phyloP scores from a whole-genome alignment of 2,888 invertebrate species.

The Catonia carolina region DNA sequence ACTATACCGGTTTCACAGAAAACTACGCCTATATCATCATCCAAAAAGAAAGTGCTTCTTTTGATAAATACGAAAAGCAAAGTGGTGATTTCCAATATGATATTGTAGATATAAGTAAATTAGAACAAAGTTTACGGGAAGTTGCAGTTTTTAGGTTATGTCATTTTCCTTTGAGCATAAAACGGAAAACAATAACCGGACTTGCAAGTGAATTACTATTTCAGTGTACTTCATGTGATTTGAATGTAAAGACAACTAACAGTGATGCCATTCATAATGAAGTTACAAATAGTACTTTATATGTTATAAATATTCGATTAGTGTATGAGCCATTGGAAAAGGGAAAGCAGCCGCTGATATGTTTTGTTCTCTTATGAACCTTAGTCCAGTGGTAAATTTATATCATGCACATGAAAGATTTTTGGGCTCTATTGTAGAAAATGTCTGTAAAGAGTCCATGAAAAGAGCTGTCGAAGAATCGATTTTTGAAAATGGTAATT shows the following conservation, averaged over 20 bases:
- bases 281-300: neutral
- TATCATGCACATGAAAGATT: neutral
- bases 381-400: neutral
- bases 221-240: slow-evolving; percentile 1
- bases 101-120: slow-evolving; percentile 4
- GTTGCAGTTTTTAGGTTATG: slow-evolving; percentile 5
- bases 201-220: slow-evolving; percentile 5
- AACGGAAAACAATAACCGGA: slow-evolving; percentile 5
- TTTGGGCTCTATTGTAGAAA: neutral
- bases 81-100: slow-evolving; percentile 7
- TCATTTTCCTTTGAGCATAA: slow-evolving; percentile 3
- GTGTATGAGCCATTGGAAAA: slow-evolving; percentile 4
- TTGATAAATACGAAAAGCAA: neutral
- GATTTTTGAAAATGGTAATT: neutral
- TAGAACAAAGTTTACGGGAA: slow-evolving; percentile 2
- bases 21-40: neutral
- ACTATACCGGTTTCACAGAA: slow-evolving; percentile 2
- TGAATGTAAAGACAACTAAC: neutral
- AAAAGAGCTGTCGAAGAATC: neutral
- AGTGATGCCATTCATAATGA: neutral
- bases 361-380: neutral
- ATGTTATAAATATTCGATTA: neutral
- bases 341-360: slow-evolving; percentile 7
- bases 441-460: neutral
- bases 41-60: slow-evolving; percentile 6